Percentiles rank a stretch among this genome's conserved stretches.
phyloP scores from a whole-genome alignment of 2,888 invertebrate species.

The Dermolepida albohirtum region DNA sequence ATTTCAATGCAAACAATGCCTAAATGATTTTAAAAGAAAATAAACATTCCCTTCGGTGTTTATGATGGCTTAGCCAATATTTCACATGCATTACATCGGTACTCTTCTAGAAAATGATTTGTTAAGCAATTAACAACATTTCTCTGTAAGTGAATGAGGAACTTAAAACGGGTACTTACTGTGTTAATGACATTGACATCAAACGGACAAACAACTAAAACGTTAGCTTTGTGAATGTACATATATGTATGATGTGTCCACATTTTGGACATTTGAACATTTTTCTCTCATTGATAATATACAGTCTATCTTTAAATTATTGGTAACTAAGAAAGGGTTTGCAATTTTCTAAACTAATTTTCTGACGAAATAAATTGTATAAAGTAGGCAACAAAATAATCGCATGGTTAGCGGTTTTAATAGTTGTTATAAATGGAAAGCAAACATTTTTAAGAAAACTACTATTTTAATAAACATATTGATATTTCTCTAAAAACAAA shows the following conservation, averaged over 20 bases:
- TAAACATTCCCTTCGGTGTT: too few species aligned
- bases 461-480: too few species aligned
- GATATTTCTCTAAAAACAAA: too few species aligned
- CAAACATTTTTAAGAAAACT: too few species aligned
- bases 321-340: neutral
- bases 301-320: neutral
- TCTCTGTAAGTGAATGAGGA: constrained; percentile 17
- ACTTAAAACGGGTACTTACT: constrained; percentile 21
- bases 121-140: constrained; percentile 32
- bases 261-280: neutral
- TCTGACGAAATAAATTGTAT: too few species aligned
- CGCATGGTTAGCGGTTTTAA: too few species aligned
- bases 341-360: too few species aligned
- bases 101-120: constrained; percentile 5
- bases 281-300: neutral
- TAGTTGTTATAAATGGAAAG: too few species aligned
- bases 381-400: too few species aligned
- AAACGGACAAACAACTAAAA: constrained; percentile 4
- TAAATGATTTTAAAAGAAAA: too few species aligned
- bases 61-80: too few species aligned
- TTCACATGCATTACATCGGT: neutral
- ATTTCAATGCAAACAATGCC: neutral
- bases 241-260: neutral
- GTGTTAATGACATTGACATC: constrained; percentile 21
- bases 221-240: constrained; percentile 17